These are phyloP conservation scores for Gulo gulo DNA, from an alignment of 2,113 vertebrate genomes.

Conservation along the genomic window DNA sequence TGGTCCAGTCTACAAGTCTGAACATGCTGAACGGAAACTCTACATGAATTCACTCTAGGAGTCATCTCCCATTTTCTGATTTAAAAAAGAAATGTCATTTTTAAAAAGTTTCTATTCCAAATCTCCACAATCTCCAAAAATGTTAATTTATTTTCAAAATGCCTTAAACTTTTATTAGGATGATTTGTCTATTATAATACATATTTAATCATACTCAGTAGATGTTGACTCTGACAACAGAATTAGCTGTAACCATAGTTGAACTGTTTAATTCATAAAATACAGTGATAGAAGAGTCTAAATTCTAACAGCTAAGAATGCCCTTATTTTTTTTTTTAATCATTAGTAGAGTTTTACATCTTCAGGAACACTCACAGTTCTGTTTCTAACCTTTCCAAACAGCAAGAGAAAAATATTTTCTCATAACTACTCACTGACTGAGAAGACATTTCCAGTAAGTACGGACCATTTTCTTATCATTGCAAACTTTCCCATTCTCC, in stretches of 20 bases:
- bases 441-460: constrained; percentile 28
- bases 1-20: constrained; percentile 4
- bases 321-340: not conserved
- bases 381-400: constrained; percentile 1
- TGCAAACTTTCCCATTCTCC: not conserved
- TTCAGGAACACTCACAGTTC: constrained; percentile 8
- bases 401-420: constrained; percentile 31
- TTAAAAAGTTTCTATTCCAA: constrained; percentile 12
- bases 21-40: not conserved
- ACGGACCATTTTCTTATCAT: not conserved
- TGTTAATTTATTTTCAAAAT: constrained; percentile 36
- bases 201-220: not conserved
- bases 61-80: constrained; percentile 24
- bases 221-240: constrained; percentile 5
- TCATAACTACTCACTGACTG: not conserved
- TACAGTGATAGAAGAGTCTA: not conserved
- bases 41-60: not conserved
- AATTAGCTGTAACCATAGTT: not conserved
- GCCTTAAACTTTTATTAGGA: constrained; percentile 36
- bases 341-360: constrained; percentile 36
- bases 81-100: not conserved
- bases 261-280: constrained; percentile 33
- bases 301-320: constrained; percentile 54
- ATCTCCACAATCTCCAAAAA: constrained; percentile 28
- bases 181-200: constrained; percentile 4